A percentile compares a stretch with the other conserved stretches of the same genome.
Conservation (phyloP, 2,888 invertebrate genomes). For the Pardosa pseudoannulata region DNA sequence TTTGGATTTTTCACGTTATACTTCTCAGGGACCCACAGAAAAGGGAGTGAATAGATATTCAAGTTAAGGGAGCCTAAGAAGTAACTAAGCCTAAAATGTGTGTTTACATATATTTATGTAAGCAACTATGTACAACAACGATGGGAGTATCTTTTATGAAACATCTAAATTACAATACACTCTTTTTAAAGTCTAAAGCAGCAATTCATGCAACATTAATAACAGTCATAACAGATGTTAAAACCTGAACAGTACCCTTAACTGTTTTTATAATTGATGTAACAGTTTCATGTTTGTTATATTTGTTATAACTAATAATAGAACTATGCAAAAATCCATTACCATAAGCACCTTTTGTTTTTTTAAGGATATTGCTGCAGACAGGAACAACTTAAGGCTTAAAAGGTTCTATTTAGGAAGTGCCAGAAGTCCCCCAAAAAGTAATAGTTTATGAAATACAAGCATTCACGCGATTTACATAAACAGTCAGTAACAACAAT, state of each 20-base stretch:
- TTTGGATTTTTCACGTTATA: neutral
- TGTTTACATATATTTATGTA: constrained; percentile 45
- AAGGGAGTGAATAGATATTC: neutral
- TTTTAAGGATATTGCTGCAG: constrained; percentile 46
- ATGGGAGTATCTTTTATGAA: constrained; percentile 39
- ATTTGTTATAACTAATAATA: constrained; percentile 42
- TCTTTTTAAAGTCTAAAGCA: constrained; percentile 46
- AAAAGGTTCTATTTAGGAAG: constrained; percentile 12
- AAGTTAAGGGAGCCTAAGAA: constrained; percentile 5
- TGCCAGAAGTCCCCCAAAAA: constrained; percentile 70
- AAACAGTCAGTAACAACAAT: neutral
- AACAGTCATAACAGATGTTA: constrained; percentile 65
- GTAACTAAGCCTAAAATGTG: constrained; percentile 25
- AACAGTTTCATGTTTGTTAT: constrained; percentile 36
- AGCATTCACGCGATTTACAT: constrained; percentile 34
- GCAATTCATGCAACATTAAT: constrained; percentile 65
- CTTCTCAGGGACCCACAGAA: constrained; percentile 8
- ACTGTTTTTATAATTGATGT: constrained; percentile 39
- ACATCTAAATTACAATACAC: constrained; percentile 60
- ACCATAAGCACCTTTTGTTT: constrained; percentile 68
- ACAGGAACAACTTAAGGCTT: constrained; percentile 50
- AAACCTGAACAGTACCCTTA: constrained; percentile 65
- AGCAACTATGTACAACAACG: constrained; percentile 64
- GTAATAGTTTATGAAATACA: constrained; percentile 43
- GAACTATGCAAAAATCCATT: constrained; percentile 57